Percentiles rank a stretch among this genome's conserved stretches.
phyloP scores from a whole-genome alignment of 2,797 vertebrate genomes.

The Spinus pinus region DNA sequence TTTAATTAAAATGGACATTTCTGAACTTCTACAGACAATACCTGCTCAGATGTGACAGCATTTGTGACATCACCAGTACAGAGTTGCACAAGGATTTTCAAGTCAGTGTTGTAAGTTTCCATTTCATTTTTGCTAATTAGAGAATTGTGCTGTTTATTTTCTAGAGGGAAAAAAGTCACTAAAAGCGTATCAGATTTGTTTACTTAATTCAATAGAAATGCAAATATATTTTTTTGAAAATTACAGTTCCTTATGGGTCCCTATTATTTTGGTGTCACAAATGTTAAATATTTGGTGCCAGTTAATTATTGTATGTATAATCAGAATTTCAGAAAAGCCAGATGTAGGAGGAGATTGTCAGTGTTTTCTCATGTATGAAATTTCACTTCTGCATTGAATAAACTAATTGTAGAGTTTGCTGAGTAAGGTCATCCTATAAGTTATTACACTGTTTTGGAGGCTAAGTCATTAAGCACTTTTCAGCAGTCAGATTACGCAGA shows the following conservation, averaged over 20 bases:
- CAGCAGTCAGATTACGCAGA: not conserved
- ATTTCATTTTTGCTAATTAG: constrained; percentile 44
- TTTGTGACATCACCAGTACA: constrained; percentile 62
- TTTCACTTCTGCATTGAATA: not conserved
- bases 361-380: constrained; percentile 1
- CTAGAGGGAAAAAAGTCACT: not conserved
- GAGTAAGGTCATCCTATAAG: not conserved
- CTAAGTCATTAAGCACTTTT: not conserved
- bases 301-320: not conserved
- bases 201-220: not conserved
- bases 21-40: constrained; percentile 52
- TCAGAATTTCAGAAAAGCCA: constrained; percentile 12
- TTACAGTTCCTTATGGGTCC: not conserved
- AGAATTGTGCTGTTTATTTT: constrained; percentile 14
- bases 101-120: constrained; percentile 66
- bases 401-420: not conserved
- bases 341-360: not conserved
- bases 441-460: not conserved
- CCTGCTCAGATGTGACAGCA: constrained; percentile 49
- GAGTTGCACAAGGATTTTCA: constrained; percentile 61
- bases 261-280: constrained; percentile 51
- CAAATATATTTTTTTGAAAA: constrained; percentile 18
- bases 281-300: constrained; percentile 37
- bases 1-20: constrained; percentile 57
- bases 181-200: not conserved